Evolutionary conservation across 2,797 vertebrate genomes (phyloP).

Genomic region (Sternarchorhynchus goeldii): DNA sequence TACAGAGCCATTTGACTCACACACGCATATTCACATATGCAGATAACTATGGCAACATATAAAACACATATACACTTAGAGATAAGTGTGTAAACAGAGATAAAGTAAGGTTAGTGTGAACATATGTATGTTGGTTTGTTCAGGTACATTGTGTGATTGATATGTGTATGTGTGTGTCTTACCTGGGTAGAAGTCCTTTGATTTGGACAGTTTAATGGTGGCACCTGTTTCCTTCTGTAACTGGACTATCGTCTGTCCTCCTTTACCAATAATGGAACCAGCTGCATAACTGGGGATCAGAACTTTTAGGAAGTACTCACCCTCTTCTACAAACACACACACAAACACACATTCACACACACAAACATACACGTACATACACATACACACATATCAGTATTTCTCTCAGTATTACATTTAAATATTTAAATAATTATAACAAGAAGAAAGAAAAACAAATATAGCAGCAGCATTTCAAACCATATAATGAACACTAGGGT

Average conservation of each 20-base stretch:
- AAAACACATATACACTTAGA: too few species aligned
- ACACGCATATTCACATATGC: too few species aligned
- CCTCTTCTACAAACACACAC: constrained; percentile 78
- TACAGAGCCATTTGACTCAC: too few species aligned
- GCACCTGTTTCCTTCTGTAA: constrained; percentile 94
- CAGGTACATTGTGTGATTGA: too few species aligned
- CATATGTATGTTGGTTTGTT: too few species aligned
- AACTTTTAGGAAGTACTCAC: constrained; percentile 96
- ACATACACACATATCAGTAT: background rate
- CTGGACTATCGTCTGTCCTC: constrained; percentile 94
- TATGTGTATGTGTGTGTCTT: constrained; percentile 56
- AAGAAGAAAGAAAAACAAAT: too few species aligned
- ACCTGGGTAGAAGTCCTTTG: constrained; percentile 98
- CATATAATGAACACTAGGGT: too few species aligned
- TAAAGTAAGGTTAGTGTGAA: background rate
- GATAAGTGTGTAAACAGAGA: too few species aligned
- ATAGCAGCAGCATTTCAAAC: too few species aligned
- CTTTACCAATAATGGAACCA: constrained; percentile 95
- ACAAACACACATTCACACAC: constrained; percentile 25
- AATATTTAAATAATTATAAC: too few species aligned
- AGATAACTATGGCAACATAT: too few species aligned
- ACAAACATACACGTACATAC: constrained; percentile 14
- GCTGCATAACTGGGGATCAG: constrained; percentile 96
- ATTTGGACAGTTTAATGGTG: constrained; percentile 96
- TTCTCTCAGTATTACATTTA: background rate